Base-by-base conservation (phyloP, 2,797 vertebrate genomes). In the Triplophysa yarkandensis region DNA sequence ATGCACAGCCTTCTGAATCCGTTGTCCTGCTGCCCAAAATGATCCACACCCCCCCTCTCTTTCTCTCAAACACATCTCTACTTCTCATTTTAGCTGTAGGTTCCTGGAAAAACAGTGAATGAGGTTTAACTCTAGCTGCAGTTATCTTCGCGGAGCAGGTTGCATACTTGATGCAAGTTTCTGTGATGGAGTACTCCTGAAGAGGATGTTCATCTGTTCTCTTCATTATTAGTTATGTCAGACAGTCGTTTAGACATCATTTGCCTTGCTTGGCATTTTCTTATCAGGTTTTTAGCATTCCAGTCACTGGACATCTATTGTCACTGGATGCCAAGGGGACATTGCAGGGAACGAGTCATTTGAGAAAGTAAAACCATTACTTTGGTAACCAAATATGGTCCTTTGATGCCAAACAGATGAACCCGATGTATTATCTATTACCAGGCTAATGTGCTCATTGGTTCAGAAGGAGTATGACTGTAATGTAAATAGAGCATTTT, bases 231-330 rank as follows among this genome's bases (percentile, higher is more conserved):
- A 81, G 61, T 81, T 75, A 75, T 81, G 83, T 84, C 78, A 84
- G 87, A 84, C 82, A 78, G 85, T 84, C 80, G 82, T 87, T 88
- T 86, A 75, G 84, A 85, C 79, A 83, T 84, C 85, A 80, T 91
- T 91, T 87, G 84, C 88, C 82, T 88, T 76, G 82, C 82, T 46
- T 87, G 87, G 76, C 87, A 90, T 92, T 93, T 91, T 84, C 81
- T 89, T 89, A 89, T 89, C 86, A 50, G 75, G 81, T 73, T 60
- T 57, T 84, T 84, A 80, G 83, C 68, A 74, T 57, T 77, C 76
- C 73, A 80, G 80, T 84, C 77, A 58, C 67, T 65, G 39, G 80
- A 83, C 78, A 67, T 30, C 84, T 86, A 88, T 89, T 89, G 89
- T 84, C 80, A 86, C 68, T 34, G 79, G 90, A 91, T 87, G 86